phyloP scores from a whole-genome alignment of 2,888 invertebrate genomes.

The Sminthurinus aureus region DNA sequence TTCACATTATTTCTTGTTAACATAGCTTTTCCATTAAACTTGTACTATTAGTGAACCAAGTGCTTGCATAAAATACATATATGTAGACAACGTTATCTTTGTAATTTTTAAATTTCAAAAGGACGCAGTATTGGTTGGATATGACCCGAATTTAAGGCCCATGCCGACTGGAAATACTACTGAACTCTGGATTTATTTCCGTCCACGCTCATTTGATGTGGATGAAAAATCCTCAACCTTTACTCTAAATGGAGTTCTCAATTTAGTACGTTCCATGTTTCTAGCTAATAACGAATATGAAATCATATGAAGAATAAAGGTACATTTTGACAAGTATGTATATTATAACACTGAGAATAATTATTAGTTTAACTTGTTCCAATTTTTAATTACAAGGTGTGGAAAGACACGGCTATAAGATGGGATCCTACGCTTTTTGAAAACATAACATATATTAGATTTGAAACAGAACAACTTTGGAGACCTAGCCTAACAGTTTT shows the following conservation, averaged over 20 bases:
- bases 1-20: too few species aligned
- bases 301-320: too few species aligned
- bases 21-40: too few species aligned
- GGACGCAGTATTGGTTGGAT: not conserved
- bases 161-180: not conserved
- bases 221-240: conserved; percentile 3
- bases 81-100: too few species aligned
- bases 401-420: not conserved
- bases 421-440: conserved; percentile 6
- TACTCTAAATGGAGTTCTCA: not conserved
- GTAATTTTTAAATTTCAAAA: too few species aligned
- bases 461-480: conserved; percentile 11
- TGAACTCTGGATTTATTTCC: not conserved
- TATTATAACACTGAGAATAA: too few species aligned
- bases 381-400: not conserved
- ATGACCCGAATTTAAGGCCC: not conserved
- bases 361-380: not conserved
- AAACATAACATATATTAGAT: not conserved
- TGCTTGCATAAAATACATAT: too few species aligned
- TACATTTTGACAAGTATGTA: too few species aligned
- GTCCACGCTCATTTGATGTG: not conserved
- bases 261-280: not conserved
- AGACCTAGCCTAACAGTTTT: conserved; percentile 8
- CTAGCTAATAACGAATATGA: not conserved
- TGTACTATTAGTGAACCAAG: too few species aligned